A percentile compares a stretch with the other conserved stretches of the same genome.
Conservation (phyloP, 2,888 invertebrate genomes). For the Byasa hedistus region DNA sequence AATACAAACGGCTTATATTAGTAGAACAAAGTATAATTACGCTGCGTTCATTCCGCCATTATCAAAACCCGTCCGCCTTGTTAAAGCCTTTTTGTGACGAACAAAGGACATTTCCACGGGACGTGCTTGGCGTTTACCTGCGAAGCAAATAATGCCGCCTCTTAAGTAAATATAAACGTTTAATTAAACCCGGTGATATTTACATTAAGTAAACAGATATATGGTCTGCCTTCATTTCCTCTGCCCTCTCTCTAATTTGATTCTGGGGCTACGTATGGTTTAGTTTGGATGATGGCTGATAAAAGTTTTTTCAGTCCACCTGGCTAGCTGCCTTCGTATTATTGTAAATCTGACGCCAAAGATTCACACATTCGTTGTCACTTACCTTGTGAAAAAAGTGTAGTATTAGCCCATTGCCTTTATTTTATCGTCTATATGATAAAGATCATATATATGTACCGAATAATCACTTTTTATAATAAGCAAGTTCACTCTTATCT, state of each 20-base stretch:
- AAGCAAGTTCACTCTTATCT: too few relatives aligned
- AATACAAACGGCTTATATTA: constrained; percentile 59
- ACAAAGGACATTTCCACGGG: constrained; percentile 36
- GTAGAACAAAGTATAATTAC: constrained; percentile 65
- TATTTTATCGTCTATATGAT: too few relatives aligned
- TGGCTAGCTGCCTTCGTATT: too few relatives aligned
- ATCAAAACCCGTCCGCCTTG: constrained; percentile 48
- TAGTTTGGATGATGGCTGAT: too few relatives aligned
- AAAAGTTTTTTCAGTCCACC: too few relatives aligned
- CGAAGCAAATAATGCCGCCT: constrained; percentile 21
- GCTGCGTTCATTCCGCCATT: constrained; percentile 55
- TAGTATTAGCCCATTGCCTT: too few relatives aligned
- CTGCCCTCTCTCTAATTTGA: background rate
- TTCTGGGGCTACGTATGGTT: background rate
- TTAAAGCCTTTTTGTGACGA: constrained; percentile 35
- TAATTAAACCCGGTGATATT: constrained; percentile 18
- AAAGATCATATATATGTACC: too few relatives aligned
- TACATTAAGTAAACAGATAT: background rate
- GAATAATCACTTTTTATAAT: too few relatives aligned
- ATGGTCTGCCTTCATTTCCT: background rate
- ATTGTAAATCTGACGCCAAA: too few relatives aligned
- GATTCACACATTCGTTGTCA: too few relatives aligned
- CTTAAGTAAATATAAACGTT: constrained; percentile 19
- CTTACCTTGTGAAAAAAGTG: too few relatives aligned
- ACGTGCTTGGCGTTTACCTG: constrained; percentile 27